Base-by-base conservation (phyloP, 2,797 vertebrate species). In the Apogon talboti region DNA sequence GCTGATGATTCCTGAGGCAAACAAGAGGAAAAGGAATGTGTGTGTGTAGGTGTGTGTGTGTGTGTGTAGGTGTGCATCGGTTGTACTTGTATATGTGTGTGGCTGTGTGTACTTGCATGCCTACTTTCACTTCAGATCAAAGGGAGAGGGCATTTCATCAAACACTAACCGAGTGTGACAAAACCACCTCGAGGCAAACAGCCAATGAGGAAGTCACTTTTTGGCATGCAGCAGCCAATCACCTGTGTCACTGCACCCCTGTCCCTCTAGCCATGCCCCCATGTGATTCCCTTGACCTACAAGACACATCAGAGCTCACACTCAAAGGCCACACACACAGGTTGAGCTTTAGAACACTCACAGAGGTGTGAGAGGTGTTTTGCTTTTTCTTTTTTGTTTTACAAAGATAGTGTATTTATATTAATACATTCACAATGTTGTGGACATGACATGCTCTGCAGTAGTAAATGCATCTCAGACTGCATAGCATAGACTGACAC, bases 161-260 rank as follows among this genome's bases (percentile, higher is more conserved):
- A 78, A 75, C 62, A 56, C 66, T 79, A 87, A 87, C 75, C 38
- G 14, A 82, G 77, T 82, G 81, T 90, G 89, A 86, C 79, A 79
- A 83, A 79, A 83, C 47, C 67, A 79, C 81, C 80, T 76, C 42
- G 19, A 80, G 85, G 79, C 75, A 79, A 75, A 74, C 35, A 71
- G 63, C 80, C 81, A 83, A 76, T 83, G 65, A 78, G 71, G 65
- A 71, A 69, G 66, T 63, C 69, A 60, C 35, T 71, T 83, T 78
- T 83, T 74, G 56, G 61, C 74, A 63, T 16, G 58, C 60, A 66
- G 74, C 46, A 60, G 44, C 81, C 79, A 84, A 71, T 78, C 81
- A 49, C 40, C 51, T 16, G 40, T 82, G 72, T 75, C 68, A 78
- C 63, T 61, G 43, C 68, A 55, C 49, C 48, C 48, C 49, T 55